Base-by-base conservation (phyloP, 1,140 invertebrate genomes). In the Drosophila prosaltans region DNA sequence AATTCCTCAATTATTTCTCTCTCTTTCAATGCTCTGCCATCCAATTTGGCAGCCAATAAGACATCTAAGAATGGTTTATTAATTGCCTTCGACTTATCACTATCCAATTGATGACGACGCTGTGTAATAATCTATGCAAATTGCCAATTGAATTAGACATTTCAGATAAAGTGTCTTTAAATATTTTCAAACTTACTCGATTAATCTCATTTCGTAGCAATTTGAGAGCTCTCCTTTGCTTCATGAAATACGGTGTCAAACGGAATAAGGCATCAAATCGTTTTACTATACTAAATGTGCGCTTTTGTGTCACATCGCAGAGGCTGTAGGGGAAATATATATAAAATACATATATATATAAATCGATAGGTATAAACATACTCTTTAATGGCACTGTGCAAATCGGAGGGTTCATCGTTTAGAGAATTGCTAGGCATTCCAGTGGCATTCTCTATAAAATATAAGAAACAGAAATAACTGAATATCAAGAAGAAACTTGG, bases 1-100 rank as follows among this genome's bases (percentile, higher is more conserved):
- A 95, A 93, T 91, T 95, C 95, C 81, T 96, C 95, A 64, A 94
- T 91, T 48, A 96, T 95, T 78, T 96, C 95, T n/a, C 93, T 91
- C 51, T 95, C 93, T 1, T 94, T 94, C 11, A 96, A 91, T 2
- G 92, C 77, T 54, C 95, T 93, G 10, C 93, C 91, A 71, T 95
- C 93, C 41, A 93, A 92, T 30, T 89, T 83, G 65, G 93, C 92
- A 39, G 74, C 64, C 21, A 93, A 39, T 30, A 92, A 65, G 2
- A 90, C 73, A 66, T 92, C 85, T 0, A 92, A 55, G 30, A 92
- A 92, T 16, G 88, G 68, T 24, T 80, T 84, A 43, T 70, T 65
- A 11, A 59, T 11, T 32, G 16, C 36, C 4, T 54, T 41, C 6
- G 5, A 24, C 7, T 1, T 21, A 6, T 41, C 54, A 11, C 32